Percentiles rank a stretch among this genome's conserved stretches.
Conservation (phyloP, 2,888 invertebrate genomes). For the Erebia ligea region DNA sequence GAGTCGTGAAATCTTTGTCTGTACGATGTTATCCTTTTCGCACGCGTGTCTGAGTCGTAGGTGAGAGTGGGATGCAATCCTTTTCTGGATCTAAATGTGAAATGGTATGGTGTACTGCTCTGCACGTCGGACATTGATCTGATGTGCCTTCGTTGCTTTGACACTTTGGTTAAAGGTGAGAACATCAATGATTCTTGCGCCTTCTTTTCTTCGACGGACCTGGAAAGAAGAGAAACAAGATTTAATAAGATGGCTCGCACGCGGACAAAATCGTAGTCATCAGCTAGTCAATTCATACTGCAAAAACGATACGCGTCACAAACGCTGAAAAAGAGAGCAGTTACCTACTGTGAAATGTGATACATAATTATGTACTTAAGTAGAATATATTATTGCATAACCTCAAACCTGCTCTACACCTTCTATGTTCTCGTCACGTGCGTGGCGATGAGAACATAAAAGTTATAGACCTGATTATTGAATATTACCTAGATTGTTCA, state of each 20-base stretch:
- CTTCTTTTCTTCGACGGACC: conserved; percentile 65
- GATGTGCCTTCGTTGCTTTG: conserved; percentile 71
- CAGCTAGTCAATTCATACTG: too few species aligned
- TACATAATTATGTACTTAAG: too few species aligned
- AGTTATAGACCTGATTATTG: not conserved
- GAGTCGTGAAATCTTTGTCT: conserved; percentile 62
- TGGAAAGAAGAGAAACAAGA: conserved; percentile 54
- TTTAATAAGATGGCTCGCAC: conserved; percentile 1
- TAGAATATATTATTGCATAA: too few species aligned
- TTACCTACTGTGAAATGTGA: too few species aligned
- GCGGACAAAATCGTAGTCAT: too few species aligned
- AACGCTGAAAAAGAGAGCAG: too few species aligned
- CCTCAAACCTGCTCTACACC: too few species aligned
- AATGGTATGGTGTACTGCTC: conserved; percentile 71
- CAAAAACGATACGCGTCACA: too few species aligned
- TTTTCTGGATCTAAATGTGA: conserved; percentile 64
- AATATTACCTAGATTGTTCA: not conserved
- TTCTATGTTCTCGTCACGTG: not conserved
- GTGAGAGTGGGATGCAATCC: conserved; percentile 65
- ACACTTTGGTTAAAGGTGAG: conserved; percentile 69
- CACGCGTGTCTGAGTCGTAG: conserved; percentile 74
- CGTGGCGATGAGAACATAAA: not conserved
- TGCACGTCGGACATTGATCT: conserved; percentile 79
- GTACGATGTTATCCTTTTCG: conserved; percentile 60
- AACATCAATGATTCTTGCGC: conserved; percentile 56